Conservation (phyloP, 2,797 vertebrate genomes). For the Karalla daura region DNA sequence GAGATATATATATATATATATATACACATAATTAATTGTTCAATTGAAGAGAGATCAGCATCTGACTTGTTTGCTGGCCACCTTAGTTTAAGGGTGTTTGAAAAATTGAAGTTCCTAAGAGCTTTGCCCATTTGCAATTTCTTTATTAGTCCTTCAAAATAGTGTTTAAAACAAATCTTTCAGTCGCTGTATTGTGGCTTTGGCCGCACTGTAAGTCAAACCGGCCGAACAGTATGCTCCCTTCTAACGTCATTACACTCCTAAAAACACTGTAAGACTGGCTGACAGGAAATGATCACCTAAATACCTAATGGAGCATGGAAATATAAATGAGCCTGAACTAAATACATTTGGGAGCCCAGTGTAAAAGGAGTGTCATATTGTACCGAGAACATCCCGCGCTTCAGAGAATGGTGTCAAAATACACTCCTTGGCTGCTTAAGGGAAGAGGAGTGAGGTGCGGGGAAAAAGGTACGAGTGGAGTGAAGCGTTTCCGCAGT, state of each 20-base stretch:
- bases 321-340: constrained; percentile 20
- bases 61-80: neutral
- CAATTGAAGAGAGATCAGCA: neutral
- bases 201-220: too few relatives aligned
- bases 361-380: constrained; percentile 16
- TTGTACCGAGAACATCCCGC: constrained; percentile 13
- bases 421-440: constrained; percentile 30
- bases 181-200: too few relatives aligned
- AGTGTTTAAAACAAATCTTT: too few relatives aligned
- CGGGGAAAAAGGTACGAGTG: constrained; percentile 34
- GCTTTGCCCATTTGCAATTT: too few relatives aligned
- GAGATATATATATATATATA: too few relatives aligned
- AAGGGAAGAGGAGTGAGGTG: constrained; percentile 45
- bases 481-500: constrained; percentile 41
- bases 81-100: neutral
- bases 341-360: constrained; percentile 2
- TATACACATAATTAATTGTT: too few relatives aligned
- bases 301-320: neutral
- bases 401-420: constrained; percentile 29
- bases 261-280: neutral
- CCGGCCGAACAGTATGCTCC: too few relatives aligned
- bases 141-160: too few relatives aligned
- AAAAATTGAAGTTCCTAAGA: neutral
- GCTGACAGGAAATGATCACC: neutral
- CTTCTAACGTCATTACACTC: neutral